Evolutionary conservation across 2,797 vertebrate species (phyloP).

Genomic region (Peromyscus nudipes): DNA sequence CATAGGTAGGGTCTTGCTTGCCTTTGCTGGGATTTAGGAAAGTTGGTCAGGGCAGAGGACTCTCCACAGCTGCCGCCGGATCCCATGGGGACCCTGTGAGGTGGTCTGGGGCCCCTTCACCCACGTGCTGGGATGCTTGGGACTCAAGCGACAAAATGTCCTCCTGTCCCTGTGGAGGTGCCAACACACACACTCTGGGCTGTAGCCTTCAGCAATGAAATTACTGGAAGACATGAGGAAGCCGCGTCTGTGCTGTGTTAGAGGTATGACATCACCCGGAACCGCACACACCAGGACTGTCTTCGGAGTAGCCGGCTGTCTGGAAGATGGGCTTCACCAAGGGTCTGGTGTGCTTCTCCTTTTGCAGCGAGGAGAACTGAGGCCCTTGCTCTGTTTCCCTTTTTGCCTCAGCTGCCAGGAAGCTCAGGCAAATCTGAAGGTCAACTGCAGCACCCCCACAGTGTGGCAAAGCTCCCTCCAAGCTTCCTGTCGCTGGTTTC

Average conservation of each 20-base stretch:
- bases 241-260: accelerated
- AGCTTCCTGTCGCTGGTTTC: background rate
- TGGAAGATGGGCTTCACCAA: background rate
- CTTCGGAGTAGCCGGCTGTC: background rate
- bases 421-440: conserved; percentile 29
- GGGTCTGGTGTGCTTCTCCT: background rate
- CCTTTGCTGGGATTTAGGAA: background rate
- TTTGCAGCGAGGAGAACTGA: conserved; percentile 60
- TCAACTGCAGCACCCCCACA: background rate
- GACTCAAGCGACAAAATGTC: background rate
- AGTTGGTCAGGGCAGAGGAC: background rate
- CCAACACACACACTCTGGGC: background rate
- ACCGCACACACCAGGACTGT: background rate
- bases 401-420: conserved; percentile 63
- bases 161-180: background rate
- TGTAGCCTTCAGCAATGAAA: background rate
- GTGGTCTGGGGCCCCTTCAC: background rate
- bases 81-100: background rate
- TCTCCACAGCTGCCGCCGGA: accelerated
- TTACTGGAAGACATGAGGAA: background rate
- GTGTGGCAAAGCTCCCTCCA: background rate
- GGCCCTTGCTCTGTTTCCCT: conserved; percentile 40
- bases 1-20: background rate
- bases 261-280: background rate
- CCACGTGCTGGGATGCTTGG: background rate